Evolutionary conservation across 2,888 invertebrate genomes (phyloP).

Genomic region (Odontocerum albicorne): DNA sequence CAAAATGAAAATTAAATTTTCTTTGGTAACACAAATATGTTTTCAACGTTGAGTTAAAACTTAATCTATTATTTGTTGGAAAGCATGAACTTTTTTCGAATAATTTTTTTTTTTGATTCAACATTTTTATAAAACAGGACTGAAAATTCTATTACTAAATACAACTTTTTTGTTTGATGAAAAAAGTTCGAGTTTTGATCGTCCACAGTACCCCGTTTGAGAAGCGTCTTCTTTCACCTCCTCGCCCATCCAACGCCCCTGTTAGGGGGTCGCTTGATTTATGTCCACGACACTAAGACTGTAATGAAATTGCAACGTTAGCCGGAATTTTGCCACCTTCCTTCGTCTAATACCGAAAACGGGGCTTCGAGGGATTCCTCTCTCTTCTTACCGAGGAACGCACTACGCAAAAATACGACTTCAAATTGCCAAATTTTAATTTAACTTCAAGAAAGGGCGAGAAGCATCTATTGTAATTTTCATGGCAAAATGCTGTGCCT

Average conservation of each 20-base stretch:
- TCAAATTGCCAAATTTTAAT: conserved; percentile 26
- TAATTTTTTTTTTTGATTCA: no score
- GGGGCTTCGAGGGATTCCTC: conserved; percentile 32
- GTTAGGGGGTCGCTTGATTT: conserved; percentile 35
- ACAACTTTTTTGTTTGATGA: no score
- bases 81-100: no score
- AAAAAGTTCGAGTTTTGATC: no score
- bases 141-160: no score
- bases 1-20: no score
- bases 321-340: conserved; percentile 37
- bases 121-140: no score
- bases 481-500: neutral
- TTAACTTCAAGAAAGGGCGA: conserved; percentile 8
- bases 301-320: conserved; percentile 38
- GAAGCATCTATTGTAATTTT: conserved; percentile 1
- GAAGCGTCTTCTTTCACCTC: conserved; percentile 49
- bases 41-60: no score
- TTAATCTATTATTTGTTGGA: no score
- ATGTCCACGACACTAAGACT: conserved; percentile 37
- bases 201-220: conserved; percentile 44
- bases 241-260: conserved; percentile 46
- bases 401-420: conserved; percentile 16
- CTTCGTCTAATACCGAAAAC: conserved; percentile 19
- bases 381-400: conserved; percentile 12
- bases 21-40: no score